phyloP scores from a whole-genome alignment of 64 coral and sea anemone species.

The Stichodactyla mertensii region DNA sequence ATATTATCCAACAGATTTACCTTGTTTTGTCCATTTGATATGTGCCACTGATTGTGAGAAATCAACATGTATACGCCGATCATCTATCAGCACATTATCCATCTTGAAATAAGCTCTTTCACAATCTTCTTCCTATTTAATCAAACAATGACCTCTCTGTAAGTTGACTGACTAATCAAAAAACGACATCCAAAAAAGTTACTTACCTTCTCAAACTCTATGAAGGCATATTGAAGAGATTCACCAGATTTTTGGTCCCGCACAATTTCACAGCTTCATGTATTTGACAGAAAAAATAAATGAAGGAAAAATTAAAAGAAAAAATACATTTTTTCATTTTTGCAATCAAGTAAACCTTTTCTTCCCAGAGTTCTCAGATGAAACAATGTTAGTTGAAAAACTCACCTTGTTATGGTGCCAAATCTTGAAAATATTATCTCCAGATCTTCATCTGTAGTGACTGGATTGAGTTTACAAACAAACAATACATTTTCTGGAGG shows the following conservation, averaged over 20 bases:
- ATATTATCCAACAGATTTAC: not conserved
- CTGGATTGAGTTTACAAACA: slow-evolving; percentile 98
- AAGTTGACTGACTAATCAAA: too few species aligned
- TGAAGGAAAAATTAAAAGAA: not conserved
- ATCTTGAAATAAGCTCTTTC: slow-evolving; percentile 99
- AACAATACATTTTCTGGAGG: slow-evolving; percentile 96
- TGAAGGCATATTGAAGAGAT: slow-evolving; percentile 96
- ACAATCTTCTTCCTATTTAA: slow-evolving; percentile 83
- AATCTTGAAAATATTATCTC: slow-evolving; percentile 98
- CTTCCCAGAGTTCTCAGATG: too few species aligned
- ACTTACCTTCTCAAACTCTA: slow-evolving; percentile 99
- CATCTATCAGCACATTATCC: slow-evolving; percentile 97
- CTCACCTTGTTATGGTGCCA: slow-evolving; percentile 84
- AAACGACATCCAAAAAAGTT: not conserved
- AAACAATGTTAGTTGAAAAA: not conserved
- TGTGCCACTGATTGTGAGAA: slow-evolving; percentile 95
- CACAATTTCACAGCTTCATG: slow-evolving; percentile 86
- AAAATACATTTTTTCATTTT: not conserved
- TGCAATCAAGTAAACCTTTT: not conserved
- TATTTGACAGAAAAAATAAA: slow-evolving; percentile 2
- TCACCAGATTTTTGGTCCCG: slow-evolving; percentile 74
- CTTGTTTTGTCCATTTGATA: slow-evolving; percentile 71
- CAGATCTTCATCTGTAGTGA: slow-evolving; percentile 89
- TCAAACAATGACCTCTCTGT: too few species aligned
- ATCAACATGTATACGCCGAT: slow-evolving; percentile 94